Evolutionary conservation across 2,888 invertebrate genomes (phyloP), one percentile per base, ranked within the genome.

Genomic region (Synergus laeviventris): DNA sequence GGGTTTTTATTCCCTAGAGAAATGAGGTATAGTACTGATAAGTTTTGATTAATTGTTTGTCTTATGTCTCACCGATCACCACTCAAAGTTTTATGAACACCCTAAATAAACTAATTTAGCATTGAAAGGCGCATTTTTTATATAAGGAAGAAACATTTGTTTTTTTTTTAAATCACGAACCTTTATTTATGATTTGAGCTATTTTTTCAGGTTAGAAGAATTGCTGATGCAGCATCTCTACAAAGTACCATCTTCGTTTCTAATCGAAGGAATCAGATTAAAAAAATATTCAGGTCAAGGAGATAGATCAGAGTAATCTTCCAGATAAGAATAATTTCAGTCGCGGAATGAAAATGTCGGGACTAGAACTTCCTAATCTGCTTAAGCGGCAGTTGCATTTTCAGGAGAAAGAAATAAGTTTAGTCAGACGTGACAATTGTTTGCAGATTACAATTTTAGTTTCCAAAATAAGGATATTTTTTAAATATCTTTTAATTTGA

Each of bases 1-100:
- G 39, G 21, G 14, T 18, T 16, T 45, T 21, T 39, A 14, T 38
- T 42, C 66, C 42, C 5, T 2, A 42, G 64, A 12, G 64, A n/a
- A n/a, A 39, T 21, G n/a, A 64, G 21, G 42, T 9, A n/a, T n/a
- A 42, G 18, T 45, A 24, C 66, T 45, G 66, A 66, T 66, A 66
- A 66, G 42, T 66, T 66, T 66, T 66, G 66, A 66, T 66, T 66
- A 66, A 66, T 66, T 21, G 66, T 66, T 66, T 16, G 24, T 21
- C 16, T 38, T 64, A 38, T 42, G 39, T 5, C 42, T 24, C 14
- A 24, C 42, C 66, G 66, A 66, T 54, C 18, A 54, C 2, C 49
- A 54, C 9, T 9, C 2, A 54, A 18, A 9, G 16, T n/a, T 18
- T 18, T 54, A 54, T 18, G 18, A 18, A 54, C 49, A 54, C 16